Evolutionary conservation across 2,888 invertebrate genomes (phyloP).

Genomic region (Aphidius colemani): DNA sequence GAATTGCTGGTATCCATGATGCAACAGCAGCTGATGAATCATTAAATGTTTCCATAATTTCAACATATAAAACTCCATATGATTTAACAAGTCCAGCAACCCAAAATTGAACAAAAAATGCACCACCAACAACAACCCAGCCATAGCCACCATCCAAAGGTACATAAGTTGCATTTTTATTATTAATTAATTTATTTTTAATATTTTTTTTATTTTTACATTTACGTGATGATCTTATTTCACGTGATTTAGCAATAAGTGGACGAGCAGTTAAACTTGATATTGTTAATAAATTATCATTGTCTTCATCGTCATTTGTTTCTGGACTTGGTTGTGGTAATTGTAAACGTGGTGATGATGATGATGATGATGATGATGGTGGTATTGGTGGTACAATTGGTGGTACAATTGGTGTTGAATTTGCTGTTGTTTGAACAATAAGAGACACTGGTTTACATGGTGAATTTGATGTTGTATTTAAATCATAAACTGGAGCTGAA

Average conservation of each 20-base stretch:
- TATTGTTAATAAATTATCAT: slow-evolving; percentile 74
- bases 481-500: slow-evolving; percentile 66
- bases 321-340: slow-evolving; percentile 52
- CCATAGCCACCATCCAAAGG: slow-evolving; percentile 78
- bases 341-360: too few species aligned
- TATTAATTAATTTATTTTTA: slow-evolving; percentile 34
- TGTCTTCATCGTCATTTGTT: slow-evolving; percentile 68
- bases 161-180: slow-evolving; percentile 47
- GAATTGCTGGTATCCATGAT: slow-evolving; percentile 80
- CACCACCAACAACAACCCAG: slow-evolving; percentile 78
- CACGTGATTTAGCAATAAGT: slow-evolving; percentile 71
- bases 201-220: slow-evolving; percentile 34
- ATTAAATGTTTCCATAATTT: slow-evolving; percentile 79
- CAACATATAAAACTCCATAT: slow-evolving; percentile 79
- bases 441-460: slow-evolving; percentile 62
- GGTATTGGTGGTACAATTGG: slow-evolving; percentile 32
- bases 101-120: slow-evolving; percentile 81
- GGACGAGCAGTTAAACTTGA: slow-evolving; percentile 76
- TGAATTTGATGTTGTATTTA: slow-evolving; percentile 41
- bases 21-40: slow-evolving; percentile 76
- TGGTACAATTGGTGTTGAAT: slow-evolving; percentile 55
- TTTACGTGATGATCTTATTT: slow-evolving; percentile 62
- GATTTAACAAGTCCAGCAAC: slow-evolving; percentile 81
- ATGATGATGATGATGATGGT: too few species aligned
- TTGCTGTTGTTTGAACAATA: slow-evolving; percentile 60